Evolutionary conservation across 1,140 invertebrate genomes (phyloP).

Genomic region (Littorina saxatilis): DNA sequence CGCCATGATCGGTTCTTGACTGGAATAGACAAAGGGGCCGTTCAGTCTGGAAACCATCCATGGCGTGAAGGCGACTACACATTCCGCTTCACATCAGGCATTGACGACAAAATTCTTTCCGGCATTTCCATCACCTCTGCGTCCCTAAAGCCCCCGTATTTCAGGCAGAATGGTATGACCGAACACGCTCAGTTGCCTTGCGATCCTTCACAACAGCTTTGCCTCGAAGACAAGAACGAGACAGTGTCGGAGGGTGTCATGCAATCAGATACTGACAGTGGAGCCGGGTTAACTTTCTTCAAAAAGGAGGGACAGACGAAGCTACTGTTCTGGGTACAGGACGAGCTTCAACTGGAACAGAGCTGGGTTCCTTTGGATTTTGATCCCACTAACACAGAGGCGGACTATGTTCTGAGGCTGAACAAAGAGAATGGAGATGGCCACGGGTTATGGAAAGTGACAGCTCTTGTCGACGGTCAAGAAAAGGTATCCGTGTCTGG

Average conservation of each 20-base stretch:
- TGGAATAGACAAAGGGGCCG: background rate
- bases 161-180: background rate
- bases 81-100: background rate
- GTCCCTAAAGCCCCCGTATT: background rate
- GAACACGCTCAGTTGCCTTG: background rate
- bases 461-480: background rate
- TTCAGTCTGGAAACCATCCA: background rate
- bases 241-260: background rate
- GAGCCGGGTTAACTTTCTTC: background rate
- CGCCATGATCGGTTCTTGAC: background rate
- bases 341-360: slow-evolving; percentile 1
- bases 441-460: background rate
- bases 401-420: background rate
- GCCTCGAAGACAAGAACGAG: background rate
- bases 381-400: background rate
- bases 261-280: background rate
- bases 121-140: background rate
- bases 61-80: slow-evolving; percentile 17
- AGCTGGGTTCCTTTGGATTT: background rate
- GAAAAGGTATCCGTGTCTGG: background rate
- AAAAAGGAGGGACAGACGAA: background rate
- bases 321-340: slow-evolving; percentile 10
- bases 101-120: background rate
- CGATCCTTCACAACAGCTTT: background rate
- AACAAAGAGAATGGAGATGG: background rate